Percentiles rank a stretch among this genome's conserved stretches.
phyloP scores from a whole-genome alignment of 2,888 invertebrate species.

The Hydroisotoma schaefferi region DNA sequence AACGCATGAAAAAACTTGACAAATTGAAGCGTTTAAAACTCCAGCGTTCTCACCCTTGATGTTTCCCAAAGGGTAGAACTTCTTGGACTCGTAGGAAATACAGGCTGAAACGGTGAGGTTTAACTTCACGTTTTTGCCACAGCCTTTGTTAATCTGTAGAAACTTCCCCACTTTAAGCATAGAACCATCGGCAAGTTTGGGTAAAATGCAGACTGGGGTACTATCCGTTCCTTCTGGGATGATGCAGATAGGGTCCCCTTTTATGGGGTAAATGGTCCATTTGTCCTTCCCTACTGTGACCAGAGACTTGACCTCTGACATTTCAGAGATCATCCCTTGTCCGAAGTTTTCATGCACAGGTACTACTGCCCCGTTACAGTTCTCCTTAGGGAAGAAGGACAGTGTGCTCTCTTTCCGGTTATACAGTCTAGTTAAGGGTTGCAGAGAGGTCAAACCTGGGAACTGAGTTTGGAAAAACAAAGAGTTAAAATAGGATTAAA shows the following conservation, averaged over 20 bases:
- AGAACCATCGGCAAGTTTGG: background rate
- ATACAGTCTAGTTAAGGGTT: background rate
- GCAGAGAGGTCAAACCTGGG: background rate
- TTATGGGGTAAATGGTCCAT: background rate
- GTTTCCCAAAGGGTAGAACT: background rate
- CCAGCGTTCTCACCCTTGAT: background rate
- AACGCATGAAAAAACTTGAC: background rate
- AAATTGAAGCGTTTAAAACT: background rate
- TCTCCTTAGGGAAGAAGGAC: background rate
- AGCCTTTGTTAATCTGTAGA: background rate
- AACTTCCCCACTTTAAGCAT: background rate
- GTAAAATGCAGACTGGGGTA: background rate
- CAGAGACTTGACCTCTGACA: background rate
- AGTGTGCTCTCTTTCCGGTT: background rate
- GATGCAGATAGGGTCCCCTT: background rate
- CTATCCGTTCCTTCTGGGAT: background rate
- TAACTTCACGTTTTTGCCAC: background rate
- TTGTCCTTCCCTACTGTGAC: background rate
- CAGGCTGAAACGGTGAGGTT: background rate
- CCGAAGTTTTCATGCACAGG: constrained; percentile 1
- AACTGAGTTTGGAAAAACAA: background rate
- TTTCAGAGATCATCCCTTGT: background rate
- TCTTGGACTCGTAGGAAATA: background rate
- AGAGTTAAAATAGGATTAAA: background rate
- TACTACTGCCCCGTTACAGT: background rate